Percentiles rank a stretch among this genome's conserved stretches.
phyloP scores from a whole-genome alignment of 2,113 vertebrate genomes.

The Thermophis baileyi region DNA sequence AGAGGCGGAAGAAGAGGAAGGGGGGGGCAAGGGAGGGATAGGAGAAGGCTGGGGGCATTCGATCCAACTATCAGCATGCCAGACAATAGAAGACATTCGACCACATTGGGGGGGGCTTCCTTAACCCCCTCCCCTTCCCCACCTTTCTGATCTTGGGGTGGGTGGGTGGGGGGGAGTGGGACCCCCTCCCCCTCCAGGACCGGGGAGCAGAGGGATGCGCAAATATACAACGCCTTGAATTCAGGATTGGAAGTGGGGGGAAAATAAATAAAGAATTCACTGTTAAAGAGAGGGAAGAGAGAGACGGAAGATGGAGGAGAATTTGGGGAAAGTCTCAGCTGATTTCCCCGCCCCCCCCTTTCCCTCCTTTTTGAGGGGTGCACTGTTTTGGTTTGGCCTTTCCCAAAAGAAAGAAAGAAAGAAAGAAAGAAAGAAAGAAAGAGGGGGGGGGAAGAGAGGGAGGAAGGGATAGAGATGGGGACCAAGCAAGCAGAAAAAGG shows the following conservation, averaged over 20 bases:
- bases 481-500: not conserved
- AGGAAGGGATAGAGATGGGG: too few relatives aligned
- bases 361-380: not conserved
- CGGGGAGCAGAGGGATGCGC: not conserved
- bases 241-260: not conserved
- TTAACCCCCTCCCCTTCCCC: not conserved
- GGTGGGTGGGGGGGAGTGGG: not conserved
- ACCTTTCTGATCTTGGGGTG: not conserved
- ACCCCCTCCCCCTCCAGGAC: not conserved
- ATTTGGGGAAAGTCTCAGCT: not conserved
- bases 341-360: not conserved
- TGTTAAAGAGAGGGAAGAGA: not conserved
- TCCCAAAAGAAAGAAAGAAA: not conserved
- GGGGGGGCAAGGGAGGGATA: not conserved
- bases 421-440: not conserved
- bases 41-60: constrained; percentile 5
- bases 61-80: constrained; percentile 39
- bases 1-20: not conserved
- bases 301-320: not conserved
- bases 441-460: constrained; percentile 1
- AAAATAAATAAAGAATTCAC: not conserved
- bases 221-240: not conserved
- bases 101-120: not conserved
- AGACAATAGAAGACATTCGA: constrained; percentile 52
- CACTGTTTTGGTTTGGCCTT: constrained; percentile 9